phyloP scores from a whole-genome alignment of 2,797 vertebrate species.

The Lagodon rhomboides region DNA sequence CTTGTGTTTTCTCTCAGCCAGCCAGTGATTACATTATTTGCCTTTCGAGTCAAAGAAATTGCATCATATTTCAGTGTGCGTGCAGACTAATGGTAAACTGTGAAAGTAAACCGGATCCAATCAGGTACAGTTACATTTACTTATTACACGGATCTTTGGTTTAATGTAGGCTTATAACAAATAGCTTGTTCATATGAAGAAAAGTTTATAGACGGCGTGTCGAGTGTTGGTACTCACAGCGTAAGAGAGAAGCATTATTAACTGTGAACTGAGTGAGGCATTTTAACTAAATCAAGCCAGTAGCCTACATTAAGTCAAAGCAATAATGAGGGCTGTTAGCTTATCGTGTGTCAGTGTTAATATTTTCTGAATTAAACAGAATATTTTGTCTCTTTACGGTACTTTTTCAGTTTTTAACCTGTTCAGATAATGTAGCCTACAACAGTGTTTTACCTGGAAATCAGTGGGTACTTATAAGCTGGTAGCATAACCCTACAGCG shows the following conservation, averaged over 20 bases:
- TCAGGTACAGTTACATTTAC: conserved; percentile 54
- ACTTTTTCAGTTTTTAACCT: conserved; percentile 37
- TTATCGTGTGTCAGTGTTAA: conserved; percentile 39
- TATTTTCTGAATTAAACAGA: conserved; percentile 22
- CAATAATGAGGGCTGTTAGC: conserved; percentile 43
- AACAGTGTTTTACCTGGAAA: conserved; percentile 46
- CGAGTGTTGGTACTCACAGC: conserved; percentile 16
- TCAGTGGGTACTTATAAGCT: conserved; percentile 21
- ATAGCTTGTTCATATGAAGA: conserved; percentile 10
- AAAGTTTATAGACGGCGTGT: conserved; percentile 13
- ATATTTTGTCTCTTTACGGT: conserved; percentile 17
- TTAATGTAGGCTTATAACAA: conserved; percentile 29
- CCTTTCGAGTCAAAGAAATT: conserved; percentile 31
- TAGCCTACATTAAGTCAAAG: conserved; percentile 47
- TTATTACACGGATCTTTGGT: conserved; percentile 30
- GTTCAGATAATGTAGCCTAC: conserved; percentile 46
- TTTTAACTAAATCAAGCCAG: conserved; percentile 44
- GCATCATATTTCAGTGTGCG: conserved; percentile 13
- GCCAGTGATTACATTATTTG: conserved; percentile 45
- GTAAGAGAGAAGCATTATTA: conserved; percentile 20
- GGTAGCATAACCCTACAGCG: conserved; percentile 36
- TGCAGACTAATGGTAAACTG: conserved; percentile 47
- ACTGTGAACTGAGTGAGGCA: conserved; percentile 63
- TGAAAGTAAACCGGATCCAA: conserved; percentile 47
- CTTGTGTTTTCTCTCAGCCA: conserved; percentile 3